Evolutionary conservation across 2,888 invertebrate genomes (phyloP).

Genomic region (Tachina grossa): DNA sequence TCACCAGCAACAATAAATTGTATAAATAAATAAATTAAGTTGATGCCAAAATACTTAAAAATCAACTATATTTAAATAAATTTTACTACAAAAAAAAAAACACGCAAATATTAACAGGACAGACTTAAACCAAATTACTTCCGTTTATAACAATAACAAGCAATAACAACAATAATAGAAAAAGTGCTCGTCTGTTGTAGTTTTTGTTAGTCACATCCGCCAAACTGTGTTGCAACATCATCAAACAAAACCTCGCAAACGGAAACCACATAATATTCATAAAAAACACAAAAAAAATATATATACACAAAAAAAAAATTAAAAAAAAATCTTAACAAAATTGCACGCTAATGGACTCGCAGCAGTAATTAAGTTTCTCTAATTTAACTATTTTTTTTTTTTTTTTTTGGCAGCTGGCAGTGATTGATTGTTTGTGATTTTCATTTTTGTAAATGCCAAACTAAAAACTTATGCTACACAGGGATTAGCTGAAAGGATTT

Average conservation of each 20-base stretch:
- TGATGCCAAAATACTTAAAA: background rate
- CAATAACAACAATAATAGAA: background rate
- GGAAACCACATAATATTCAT: slow-evolving; percentile 36
- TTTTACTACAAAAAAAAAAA: background rate
- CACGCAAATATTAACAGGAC: slow-evolving; percentile 3
- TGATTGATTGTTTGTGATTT: slow-evolving; percentile 20
- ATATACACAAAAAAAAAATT: background rate
- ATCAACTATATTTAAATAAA: background rate
- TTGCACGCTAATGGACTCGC: background rate
- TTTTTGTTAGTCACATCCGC: slow-evolving; percentile 35
- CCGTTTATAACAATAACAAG: slow-evolving; percentile 24
- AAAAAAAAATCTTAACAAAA: slow-evolving; percentile 1
- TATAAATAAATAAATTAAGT: background rate
- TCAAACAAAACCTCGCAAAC: slow-evolving; percentile 31
- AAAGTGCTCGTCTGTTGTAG: background rate
- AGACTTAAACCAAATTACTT: slow-evolving; percentile 37
- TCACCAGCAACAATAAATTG: background rate
- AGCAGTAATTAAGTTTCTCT: background rate
- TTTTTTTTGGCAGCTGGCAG: slow-evolving; percentile 30
- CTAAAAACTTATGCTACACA: background rate
- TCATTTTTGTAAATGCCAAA: background rate
- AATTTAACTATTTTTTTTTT: background rate
- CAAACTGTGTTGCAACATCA: slow-evolving; percentile 11
- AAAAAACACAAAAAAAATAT: background rate
- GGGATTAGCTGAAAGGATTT: background rate